Conservation (phyloP, 2,888 invertebrate genomes). For the Platerodrilus igneus region DNA sequence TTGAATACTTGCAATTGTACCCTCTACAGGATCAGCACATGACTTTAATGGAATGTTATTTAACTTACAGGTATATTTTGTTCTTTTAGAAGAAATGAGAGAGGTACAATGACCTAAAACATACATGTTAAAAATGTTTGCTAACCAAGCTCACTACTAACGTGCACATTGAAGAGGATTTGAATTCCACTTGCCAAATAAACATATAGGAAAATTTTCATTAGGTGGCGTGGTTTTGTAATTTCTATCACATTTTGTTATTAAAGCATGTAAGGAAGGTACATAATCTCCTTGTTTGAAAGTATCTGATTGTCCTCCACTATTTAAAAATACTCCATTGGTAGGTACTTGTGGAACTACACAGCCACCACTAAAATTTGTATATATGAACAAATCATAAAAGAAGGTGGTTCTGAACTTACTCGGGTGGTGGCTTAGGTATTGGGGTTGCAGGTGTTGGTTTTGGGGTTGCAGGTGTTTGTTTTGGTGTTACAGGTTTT, state of each 20-base stretch:
- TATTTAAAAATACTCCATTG: conserved; percentile 31
- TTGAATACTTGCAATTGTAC: conserved; percentile 27
- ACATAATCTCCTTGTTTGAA: conserved; percentile 26
- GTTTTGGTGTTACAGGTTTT: background rate
- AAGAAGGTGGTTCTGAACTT: background rate
- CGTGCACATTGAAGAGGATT: conserved; percentile 7
- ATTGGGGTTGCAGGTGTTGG: conserved; percentile 3
- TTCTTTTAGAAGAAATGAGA: background rate
- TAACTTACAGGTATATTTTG: conserved; percentile 10
- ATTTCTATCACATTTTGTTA: conserved; percentile 22
- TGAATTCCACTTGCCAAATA: conserved; percentile 9
- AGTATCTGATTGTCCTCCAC: background rate
- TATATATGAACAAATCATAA: background rate
- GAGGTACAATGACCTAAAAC: background rate
- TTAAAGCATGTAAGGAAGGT: conserved; percentile 20
- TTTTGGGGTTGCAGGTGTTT: background rate
- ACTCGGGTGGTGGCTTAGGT: background rate
- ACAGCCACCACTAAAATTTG: conserved; percentile 9
- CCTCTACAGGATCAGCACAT: conserved; percentile 26
- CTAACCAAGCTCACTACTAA: background rate
- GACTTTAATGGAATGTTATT: background rate
- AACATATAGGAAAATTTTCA: conserved; percentile 1
- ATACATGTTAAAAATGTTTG: background rate
- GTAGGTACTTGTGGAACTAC: conserved; percentile 31
- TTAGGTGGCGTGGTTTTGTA: conserved; percentile 2